Evolutionary conservation across 2,797 vertebrate species (phyloP).

Genomic region (Artibeus jamaicensis): DNA sequence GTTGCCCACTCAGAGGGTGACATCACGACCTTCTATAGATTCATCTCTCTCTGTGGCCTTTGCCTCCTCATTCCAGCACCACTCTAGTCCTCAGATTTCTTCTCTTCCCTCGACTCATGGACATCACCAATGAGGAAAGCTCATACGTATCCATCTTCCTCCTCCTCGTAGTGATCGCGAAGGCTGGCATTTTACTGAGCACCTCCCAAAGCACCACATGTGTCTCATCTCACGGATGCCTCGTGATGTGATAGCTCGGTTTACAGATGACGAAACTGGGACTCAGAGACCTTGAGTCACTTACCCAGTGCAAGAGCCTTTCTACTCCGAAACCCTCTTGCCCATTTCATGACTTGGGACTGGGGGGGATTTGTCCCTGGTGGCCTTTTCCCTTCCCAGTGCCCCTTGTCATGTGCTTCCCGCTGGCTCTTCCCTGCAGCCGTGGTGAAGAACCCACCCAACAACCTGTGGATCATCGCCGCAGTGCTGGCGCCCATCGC

Average conservation of each 20-base stretch:
- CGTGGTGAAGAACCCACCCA: conserved; percentile 96
- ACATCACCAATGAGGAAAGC: background rate
- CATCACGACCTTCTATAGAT: background rate
- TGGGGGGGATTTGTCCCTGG: background rate
- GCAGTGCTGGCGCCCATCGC: conserved; percentile 95
- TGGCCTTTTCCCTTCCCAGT: background rate
- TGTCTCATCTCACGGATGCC: background rate
- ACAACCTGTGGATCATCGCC: conserved; percentile 98
- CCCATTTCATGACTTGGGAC: background rate
- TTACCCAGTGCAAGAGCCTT: background rate
- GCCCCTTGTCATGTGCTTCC: background rate
- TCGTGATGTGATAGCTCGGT: background rate
- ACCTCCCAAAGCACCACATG: background rate
- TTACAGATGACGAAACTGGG: background rate
- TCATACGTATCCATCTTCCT: background rate
- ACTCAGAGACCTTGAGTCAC: background rate
- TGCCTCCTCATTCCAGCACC: background rate
- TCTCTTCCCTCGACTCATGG: background rate
- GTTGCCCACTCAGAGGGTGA: background rate
- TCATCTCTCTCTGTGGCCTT: background rate
- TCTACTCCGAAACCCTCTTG: background rate
- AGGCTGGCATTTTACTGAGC: background rate
- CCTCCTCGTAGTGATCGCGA: background rate
- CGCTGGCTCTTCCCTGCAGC: conserved; percentile 81
- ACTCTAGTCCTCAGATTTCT: background rate